Evolutionary conservation across 64 coral and sea anemone species (phyloP), one percentile per base, ranked within the genome.

Genomic region (Pachyseris speciosa): DNA sequence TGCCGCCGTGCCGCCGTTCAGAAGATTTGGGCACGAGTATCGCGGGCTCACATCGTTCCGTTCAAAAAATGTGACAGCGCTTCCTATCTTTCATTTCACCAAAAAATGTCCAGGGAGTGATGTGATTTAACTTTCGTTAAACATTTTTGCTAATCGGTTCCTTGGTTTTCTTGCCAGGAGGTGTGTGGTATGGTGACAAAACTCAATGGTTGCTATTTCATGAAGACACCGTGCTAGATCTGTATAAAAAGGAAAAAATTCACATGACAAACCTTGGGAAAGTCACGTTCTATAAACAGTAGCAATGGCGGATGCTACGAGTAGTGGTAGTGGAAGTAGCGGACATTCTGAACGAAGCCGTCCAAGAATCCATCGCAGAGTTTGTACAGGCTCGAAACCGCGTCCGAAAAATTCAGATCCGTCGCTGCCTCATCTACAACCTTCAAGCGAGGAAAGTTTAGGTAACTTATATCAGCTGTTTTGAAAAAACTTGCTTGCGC

Each of bases 261-360:
- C 27, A 48, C 28, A 51, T 33, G 45, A 51, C 42, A 52, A 50
- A 40, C 27, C 44, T 60, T 34, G 19, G 17, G 33, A 32, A 80
- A 55, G 75, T 80, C 75, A 80, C 75, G 75, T 80, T 36, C 49
- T 78, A 11, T 52, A 26, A 45, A 13, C 20, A 15, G n/a, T 10
- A 11, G 15, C 31, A 6, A 80, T 80, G 75, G 51, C 75, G 5
- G 75, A 80, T 20, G 28, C 75, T 2, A n/a, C 75, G 16, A 78
- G 74, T 3, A 80, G 51, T 77, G 74, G 43, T 15, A 77, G 74
- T 58, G 75, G 75, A 34, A 32, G 75, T 22, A 57, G 47, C 51
- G 43, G 44, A 8, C 29, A 78, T 32, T 37, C 49, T 12, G 49
- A 38, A n/a, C n/a, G n/a, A 59, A 59, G 31, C 59, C 51, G 31